Evolutionary conservation across 2,113 vertebrate species (phyloP).

Genomic region (Dicerorhinus sumatrensis): DNA sequence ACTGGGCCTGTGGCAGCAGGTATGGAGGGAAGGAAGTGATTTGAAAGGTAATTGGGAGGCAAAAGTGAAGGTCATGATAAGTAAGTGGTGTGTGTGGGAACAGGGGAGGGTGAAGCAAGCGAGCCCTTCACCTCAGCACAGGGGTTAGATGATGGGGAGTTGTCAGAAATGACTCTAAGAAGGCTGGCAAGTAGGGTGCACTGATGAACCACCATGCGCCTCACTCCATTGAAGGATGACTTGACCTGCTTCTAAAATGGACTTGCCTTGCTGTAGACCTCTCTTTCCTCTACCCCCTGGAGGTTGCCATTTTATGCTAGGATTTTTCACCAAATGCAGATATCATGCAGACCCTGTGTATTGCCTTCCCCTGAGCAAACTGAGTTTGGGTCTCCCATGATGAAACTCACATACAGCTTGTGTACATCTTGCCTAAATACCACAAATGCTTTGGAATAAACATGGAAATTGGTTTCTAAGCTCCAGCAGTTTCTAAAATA

Average conservation of each 20-base stretch:
- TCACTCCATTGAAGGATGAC: background rate
- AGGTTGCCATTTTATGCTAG: background rate
- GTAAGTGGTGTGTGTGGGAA: background rate
- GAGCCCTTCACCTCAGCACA: background rate
- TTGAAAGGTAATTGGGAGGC: background rate
- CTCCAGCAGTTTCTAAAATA: constrained; percentile 89
- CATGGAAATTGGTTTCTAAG: constrained; percentile 88
- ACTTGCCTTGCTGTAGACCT: background rate
- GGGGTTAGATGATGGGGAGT: background rate
- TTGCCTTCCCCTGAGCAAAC: background rate
- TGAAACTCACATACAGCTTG: constrained; percentile 66
- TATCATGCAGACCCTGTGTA: background rate
- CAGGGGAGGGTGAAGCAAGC: background rate
- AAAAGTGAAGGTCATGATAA: background rate
- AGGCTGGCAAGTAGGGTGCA: too few relatives aligned
- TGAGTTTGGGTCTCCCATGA: constrained; percentile 62
- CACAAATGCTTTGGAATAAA: constrained; percentile 84
- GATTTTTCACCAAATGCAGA: background rate
- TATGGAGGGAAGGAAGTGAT: background rate
- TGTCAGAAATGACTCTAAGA: background rate
- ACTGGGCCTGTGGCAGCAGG: background rate
- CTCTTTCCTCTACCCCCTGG: background rate
- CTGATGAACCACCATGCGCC: accelerated
- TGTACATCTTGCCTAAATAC: constrained; percentile 74
- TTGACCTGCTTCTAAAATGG: background rate